These are phyloP conservation scores for Drosophila greeni DNA, from an alignment of 2,888 invertebrate species.

Conservation along the genomic window DNA sequence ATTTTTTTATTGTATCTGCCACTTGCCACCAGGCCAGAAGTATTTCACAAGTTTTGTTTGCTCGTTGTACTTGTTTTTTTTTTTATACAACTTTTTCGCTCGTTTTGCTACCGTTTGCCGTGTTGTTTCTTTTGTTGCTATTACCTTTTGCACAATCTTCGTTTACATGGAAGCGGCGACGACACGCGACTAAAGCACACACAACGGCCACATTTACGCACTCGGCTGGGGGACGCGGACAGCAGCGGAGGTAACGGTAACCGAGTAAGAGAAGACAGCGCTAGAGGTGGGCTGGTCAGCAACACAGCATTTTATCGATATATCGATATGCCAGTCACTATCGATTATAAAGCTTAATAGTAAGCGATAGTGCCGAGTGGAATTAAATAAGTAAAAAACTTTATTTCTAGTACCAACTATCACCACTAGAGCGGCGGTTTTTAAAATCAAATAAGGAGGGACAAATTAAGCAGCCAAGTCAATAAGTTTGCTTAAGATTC, in stretches of 20 bases:
- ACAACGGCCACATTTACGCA: slow-evolving; percentile 8
- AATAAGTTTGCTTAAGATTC: not conserved
- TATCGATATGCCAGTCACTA: not conserved
- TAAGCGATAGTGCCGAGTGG: not conserved
- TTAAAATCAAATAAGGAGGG: not conserved
- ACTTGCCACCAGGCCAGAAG: slow-evolving; percentile 41
- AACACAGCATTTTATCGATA: not conserved
- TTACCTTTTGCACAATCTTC: slow-evolving; percentile 29
- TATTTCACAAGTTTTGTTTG: slow-evolving; percentile 45
- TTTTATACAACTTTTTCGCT: slow-evolving; percentile 30
- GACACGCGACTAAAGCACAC: slow-evolving; percentile 32
- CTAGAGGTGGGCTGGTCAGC: too few species aligned
- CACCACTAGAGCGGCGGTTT: not conserved
- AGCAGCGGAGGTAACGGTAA: slow-evolving; percentile 21
- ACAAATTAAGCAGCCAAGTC: too few species aligned
- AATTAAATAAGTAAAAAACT: too few species aligned
- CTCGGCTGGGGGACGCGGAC: slow-evolving; percentile 11
- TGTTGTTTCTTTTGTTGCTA: slow-evolving; percentile 28
- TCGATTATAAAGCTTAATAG: not conserved
- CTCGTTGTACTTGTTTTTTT: slow-evolving; percentile 28
- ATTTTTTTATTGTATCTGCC: slow-evolving; percentile 39
- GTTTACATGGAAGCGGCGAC: slow-evolving; percentile 32
- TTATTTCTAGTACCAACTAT: too few species aligned
- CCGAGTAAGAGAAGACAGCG: not conserved
- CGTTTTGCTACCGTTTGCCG: slow-evolving; percentile 55